Conservation (phyloP, 2,888 invertebrate genomes). For the Lasioglossum pauxillum region DNA sequence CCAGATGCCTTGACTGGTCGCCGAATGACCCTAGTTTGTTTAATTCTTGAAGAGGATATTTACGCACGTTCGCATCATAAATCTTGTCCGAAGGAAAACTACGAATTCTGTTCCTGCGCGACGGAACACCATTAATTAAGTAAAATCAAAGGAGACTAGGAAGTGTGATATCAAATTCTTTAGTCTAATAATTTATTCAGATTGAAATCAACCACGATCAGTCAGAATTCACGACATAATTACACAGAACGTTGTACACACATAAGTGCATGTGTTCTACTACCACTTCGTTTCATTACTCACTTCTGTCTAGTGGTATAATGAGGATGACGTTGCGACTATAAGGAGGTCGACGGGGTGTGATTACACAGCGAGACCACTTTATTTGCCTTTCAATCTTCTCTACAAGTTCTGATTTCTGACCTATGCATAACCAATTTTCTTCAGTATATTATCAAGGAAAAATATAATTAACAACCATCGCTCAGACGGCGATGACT, state of each 20-base stretch:
- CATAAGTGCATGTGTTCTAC: not conserved
- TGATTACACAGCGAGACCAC: not conserved
- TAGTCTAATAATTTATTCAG: not conserved
- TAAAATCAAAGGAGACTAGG: not conserved
- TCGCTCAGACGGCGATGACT: not conserved
- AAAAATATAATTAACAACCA: not conserved
- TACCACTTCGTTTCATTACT: not conserved
- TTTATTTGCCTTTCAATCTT: constrained; percentile 3
- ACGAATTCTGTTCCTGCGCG: no score
- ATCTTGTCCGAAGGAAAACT: no score
- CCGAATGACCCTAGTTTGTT: no score
- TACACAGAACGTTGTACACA: not conserved
- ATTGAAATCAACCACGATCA: not conserved
- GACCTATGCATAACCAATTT: not conserved
- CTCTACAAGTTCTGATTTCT: not conserved
- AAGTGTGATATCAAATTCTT: not conserved
- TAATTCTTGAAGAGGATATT: no score
- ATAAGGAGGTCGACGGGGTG: not conserved
- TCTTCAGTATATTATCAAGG: not conserved
- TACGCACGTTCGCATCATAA: no score
- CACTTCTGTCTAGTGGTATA: not conserved
- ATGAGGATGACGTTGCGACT: constrained; percentile 8
- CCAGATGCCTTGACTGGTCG: no score
- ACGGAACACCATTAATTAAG: not conserved
- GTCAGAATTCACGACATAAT: not conserved